Evolutionary conservation across 1,140 invertebrate genomes (phyloP).

Genomic region (Zaprionus capensis): DNA sequence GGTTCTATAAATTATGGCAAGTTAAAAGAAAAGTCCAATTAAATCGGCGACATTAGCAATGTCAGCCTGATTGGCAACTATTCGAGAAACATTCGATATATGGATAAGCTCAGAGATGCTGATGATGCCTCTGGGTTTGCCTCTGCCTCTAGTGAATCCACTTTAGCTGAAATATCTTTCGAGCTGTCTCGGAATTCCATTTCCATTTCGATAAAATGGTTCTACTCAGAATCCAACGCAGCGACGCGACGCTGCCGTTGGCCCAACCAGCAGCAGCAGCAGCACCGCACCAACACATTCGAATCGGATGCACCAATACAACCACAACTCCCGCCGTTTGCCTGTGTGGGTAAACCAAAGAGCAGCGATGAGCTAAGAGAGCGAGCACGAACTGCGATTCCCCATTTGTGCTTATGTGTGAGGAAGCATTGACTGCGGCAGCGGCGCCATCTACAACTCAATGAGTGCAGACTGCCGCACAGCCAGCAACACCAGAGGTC

Average conservation of each 20-base stretch:
- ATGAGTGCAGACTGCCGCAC: neutral
- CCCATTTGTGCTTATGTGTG: constrained; percentile 9
- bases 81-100: constrained; percentile 1
- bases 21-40: constrained; percentile 18
- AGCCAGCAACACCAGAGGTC: constrained; percentile 60
- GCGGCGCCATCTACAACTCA: constrained; percentile 62
- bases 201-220: constrained; percentile 36
- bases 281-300: constrained; percentile 58
- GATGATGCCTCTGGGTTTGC: neutral
- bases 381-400: neutral
- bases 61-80: neutral
- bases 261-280: constrained; percentile 21
- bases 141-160: constrained; percentile 9
- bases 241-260: constrained; percentile 32
- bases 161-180: constrained; percentile 14
- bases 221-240: constrained; percentile 59
- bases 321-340: constrained; percentile 10
- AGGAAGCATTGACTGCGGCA: neutral
- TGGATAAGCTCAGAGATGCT: neutral
- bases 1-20: constrained; percentile 35
- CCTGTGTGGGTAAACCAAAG: constrained; percentile 54
- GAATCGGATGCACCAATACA: constrained; percentile 69
- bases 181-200: constrained; percentile 59
- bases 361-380: constrained; percentile 31
- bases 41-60: constrained; percentile 6